Base-by-base conservation (phyloP, 2,797 vertebrate species). In the Basileuterus tristriatus region DNA sequence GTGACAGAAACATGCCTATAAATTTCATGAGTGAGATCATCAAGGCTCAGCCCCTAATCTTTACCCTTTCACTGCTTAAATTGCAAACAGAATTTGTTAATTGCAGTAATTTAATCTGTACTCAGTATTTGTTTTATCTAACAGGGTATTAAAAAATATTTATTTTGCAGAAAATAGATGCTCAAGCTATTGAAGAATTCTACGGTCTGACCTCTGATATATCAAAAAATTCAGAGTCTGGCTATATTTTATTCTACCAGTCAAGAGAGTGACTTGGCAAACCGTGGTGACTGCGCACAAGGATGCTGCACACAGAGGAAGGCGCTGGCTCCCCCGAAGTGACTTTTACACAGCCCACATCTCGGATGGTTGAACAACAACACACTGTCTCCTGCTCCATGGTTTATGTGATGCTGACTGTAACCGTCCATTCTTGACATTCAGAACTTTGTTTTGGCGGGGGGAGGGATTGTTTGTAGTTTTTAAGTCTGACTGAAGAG, bases 191-290 rank as follows among this genome's bases (percentile, higher is more conserved):
- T 93, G 99, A 99, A 98, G 99, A 99, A 98, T 99, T 99, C 98
- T 99, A 99, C 89, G 99, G 99, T 87, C 98, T 99, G 97, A 99
- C 99, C 1, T 99, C 99, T 53, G 99, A 99, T 98, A 99, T 99
- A 98, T 99, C 99, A 97, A 99, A 99, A 98, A 99, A 99, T 98
- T 99, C 99, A 2, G 99, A 99, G 97, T 99, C 99, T n/a, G 99
- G 99, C 86, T 99, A 99, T 98, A 99, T 99, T 98, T 98, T 99
- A 97, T 99, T 99, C 98, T 99, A 99, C 97, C 99, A 99, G 97
- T 99, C 99, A 92, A 99, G 99, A 98, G 99, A 99, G 98, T 99
- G 98, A 99, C 84, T 94, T 82, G 65, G 87, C 74, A 94, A 82
- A 87, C 82, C 30, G 30, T 58, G 93, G 93, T 74, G 91, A 15